Base-by-base conservation (phyloP, 2,797 vertebrate species). In the Toxotes lorentzi region DNA sequence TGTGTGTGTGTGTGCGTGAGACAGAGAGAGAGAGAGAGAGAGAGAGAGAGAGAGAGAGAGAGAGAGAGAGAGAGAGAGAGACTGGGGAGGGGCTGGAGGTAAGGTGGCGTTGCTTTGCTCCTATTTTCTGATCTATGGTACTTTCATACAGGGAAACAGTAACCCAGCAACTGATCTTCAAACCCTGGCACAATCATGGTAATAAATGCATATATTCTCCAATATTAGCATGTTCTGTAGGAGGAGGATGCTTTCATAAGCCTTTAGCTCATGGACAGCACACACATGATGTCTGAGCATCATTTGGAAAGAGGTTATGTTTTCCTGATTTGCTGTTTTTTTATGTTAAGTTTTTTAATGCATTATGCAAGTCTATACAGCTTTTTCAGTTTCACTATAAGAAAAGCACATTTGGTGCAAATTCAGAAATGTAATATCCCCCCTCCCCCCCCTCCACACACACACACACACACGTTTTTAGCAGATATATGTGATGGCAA, bases 91-190 rank as follows among this genome's bases (percentile, higher is more conserved):
- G 35, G 45, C 32, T 60, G 78, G 67, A 58, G 77, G 40, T 23
- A 62, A 62, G 45, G 65, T 70, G 38, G 74, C 75, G 68, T 85
- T 66, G 69, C 74, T 76, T 30, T 30, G 32, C 68, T 68, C 63
- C 63, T 77, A 67, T 82, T 76, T 76, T 83, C 70, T 61, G 35
- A 82, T 81, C 76, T 73, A 47, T 83, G 70, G 70, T 82, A 71
- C 63, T 75, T 90, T 85, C 86, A 78, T 79, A 70, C 86, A 83
- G 85, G 66, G 95, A 95, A 95, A 95, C 95, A 91, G 94, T 93
- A 94, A 92, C 95, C 94, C 95, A 92, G 96, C 95, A 96, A 96
- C 96, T 95, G 92, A 90, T 86, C 38, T 75, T 81, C 79, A 90
- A 87, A 86, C 82, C 86, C 73, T 60, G 73, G 75, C 84, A 86